Percentiles rank a stretch among this genome's conserved stretches.
Evolutionary conservation across 2,113 vertebrate species (phyloP).

Genomic region (Stictonetta naevosa): DNA sequence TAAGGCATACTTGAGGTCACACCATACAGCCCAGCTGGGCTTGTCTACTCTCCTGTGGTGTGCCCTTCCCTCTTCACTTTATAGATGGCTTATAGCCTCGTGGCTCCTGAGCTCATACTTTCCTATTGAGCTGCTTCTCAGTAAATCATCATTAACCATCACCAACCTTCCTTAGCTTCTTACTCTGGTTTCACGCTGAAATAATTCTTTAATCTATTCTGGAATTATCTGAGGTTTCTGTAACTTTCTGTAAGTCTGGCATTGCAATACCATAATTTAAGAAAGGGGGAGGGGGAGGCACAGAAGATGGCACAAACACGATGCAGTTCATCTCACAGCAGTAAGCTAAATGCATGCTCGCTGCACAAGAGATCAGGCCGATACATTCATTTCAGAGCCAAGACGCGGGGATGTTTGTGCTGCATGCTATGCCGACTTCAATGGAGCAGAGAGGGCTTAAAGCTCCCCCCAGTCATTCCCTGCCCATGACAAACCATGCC

Average conservation of each 20-base stretch:
- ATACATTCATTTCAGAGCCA: neutral
- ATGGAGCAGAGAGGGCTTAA: neutral
- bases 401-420: neutral
- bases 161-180: neutral
- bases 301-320: neutral
- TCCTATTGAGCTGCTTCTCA: neutral
- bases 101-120: neutral
- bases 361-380: neutral
- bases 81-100: neutral
- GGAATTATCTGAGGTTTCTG: neutral
- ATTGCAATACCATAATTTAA: neutral
- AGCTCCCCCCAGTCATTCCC: neutral
- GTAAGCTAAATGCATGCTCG: neutral
- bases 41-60: neutral
- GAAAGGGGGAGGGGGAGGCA: accelerated
- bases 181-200: neutral
- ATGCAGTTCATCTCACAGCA: neutral
- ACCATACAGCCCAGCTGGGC: neutral
- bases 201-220: neutral
- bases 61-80: neutral
- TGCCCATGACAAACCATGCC: neutral
- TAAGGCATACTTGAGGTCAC: neutral
- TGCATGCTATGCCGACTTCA: neutral
- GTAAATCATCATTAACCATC: neutral
- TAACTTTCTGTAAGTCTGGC: neutral